phyloP scores from a whole-genome alignment of 2,797 vertebrate species.

The Strix occidentalis region DNA sequence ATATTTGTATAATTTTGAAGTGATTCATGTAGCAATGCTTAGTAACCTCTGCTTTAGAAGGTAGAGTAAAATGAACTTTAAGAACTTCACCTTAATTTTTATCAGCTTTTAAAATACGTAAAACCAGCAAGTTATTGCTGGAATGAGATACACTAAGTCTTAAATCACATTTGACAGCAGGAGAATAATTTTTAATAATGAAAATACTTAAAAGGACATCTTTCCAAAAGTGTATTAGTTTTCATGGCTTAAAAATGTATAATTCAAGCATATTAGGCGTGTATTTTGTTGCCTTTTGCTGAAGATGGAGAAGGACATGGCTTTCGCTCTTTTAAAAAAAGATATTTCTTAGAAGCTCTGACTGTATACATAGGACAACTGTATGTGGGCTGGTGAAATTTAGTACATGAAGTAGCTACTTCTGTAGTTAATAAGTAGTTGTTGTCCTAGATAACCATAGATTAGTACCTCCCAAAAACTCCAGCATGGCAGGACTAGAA shows the following conservation, averaged over 20 bases:
- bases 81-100: not conserved
- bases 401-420: not conserved
- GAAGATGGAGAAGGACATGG: not conserved
- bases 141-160: not conserved
- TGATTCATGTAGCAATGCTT: not conserved
- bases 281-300: not conserved
- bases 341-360: not conserved
- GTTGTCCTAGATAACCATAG: not conserved
- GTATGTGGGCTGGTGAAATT: not conserved
- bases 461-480: not conserved
- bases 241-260: not conserved
- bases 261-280: not conserved
- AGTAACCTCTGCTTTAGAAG: not conserved
- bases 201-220: not conserved
- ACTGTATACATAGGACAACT: not conserved
- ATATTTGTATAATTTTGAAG: not conserved
- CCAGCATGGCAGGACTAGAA: not conserved
- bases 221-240: not conserved
- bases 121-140: not conserved
- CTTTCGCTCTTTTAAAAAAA: not conserved
- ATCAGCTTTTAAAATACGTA: not conserved
- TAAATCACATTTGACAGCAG: not conserved
- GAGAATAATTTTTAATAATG: not conserved
- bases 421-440: not conserved
- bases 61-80: not conserved